Base-by-base conservation (phyloP, 2,113 vertebrate genomes). In the Proteles cristata region DNA sequence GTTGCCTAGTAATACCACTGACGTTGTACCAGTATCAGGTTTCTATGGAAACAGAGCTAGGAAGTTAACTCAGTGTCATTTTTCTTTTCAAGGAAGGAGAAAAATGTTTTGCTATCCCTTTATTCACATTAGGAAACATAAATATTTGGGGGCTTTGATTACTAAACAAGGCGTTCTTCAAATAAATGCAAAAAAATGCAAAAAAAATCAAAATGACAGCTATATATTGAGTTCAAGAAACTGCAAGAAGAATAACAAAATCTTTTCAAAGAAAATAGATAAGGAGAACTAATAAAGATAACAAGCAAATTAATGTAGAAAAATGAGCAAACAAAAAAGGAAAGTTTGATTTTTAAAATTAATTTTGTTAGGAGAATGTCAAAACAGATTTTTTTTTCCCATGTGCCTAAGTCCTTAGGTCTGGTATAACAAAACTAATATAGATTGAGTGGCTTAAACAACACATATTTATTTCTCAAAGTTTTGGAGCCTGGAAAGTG, bases 41-140 rank as follows among this genome's bases (percentile, higher is more conserved):
- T 96, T 92, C 95, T 88, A 95, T 82, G 63, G 84, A 77, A 97
- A 92, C 66, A 93, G 68, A 89, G 11, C n/a, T 84, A 76, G 25
- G 88, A 88, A 55, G 53, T 95, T 88, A 91, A 91, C n/a, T 85
- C 8, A 68, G 45, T 79, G 58, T 92, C 65, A 92, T 95, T 92
- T 92, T 77, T 91, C 43, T 82, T 96, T 95, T 84, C n/a, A 82
- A 48, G 69, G 61, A 91, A 55, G 17, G 25, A 86, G 9, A 71
- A 73, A 97, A 97, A 69, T 87, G 25, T 87, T 89, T 96, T 94
- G 6, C 50, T 55, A 58, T 71, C 33, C 25, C 14, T 93, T 85
- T 53, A 88, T 79, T 94, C 61, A 83, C 17, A n/a, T 48, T 86
- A 87, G 50, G 8, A 87, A 90, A 94, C 8, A 85, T 21, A 87